Evolutionary conservation across 2,888 invertebrate genomes (phyloP), one percentile per base, ranked within the genome.

Genomic region (Ypsolopha sequella): DNA sequence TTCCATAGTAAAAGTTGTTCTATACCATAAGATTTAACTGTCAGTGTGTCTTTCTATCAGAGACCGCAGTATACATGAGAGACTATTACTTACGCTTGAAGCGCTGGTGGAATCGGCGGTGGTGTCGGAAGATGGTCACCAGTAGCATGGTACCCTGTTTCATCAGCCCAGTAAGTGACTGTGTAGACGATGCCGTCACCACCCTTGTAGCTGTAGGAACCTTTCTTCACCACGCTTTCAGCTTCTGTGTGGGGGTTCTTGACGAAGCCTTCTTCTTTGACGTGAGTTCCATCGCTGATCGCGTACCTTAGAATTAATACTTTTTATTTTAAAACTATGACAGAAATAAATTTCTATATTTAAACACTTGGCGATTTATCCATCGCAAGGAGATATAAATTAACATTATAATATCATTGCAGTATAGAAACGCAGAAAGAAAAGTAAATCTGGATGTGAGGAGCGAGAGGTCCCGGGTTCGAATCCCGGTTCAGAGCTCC

Each of bases 91-190:
- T 68, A 87, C 87, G 76, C 66, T 52, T 82, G 79, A 45, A 80
- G 76, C 43, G 71, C 77, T 0, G 73, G 59, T 4, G 80, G 80
- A n/a, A 76, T 65, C 1, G 85, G 78, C 0, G 79, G 80, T 1
- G 86, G 71, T 6, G 70, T 79, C 6, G 88, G 88, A 34, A 88
- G 61, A 53, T 88, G 88, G 52, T 77, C 82, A 1, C 87, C 88
- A 24, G 56, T 69, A 0, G 87, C 84, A 50, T 85, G 84, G 77
- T 64, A 88, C 1, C 88, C 88, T 33, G 73, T 80, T 14, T 78
- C 66, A 57, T 87, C 88, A 34, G 87, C 87, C 72, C 77, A 84
- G 63, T 78, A 88, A 1, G 68, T 78, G 33, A 81, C 80, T 0
- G 79, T 78, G 75, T 87, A 87, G 8, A 68, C 64, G 57, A 74